Base-by-base conservation (phyloP, 1,140 invertebrate genomes). In the Anagrus nilaparvatae region DNA sequence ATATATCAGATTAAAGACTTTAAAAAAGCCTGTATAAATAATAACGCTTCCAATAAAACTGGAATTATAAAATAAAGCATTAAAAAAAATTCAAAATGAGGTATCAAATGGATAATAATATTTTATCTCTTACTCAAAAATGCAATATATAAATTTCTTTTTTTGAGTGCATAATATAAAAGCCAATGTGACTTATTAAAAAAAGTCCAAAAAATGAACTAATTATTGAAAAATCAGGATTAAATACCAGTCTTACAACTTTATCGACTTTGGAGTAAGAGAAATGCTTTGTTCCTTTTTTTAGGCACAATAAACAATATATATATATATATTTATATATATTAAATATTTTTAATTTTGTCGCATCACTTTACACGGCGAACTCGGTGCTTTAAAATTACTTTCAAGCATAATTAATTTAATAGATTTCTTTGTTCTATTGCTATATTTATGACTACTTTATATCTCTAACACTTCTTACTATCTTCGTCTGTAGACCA, bases 401-500 rank as follows among this genome's bases (percentile, higher is more conserved):
- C 24, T 32, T 40, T 30, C 17, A 24, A 20, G 24, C 18, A 23
- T 38, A 37, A 31, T 24, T n/a, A 27, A 7, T 29, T 34, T 33
- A 40, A 40, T 45, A 27, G 9, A 19, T 14, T 17, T 44, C 30
- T 40, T 40, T 10, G 13, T 30, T 43, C 4, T 12, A 16, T 18
- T 10, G n/a, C 39, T 40, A 40, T 44, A 29, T 45, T 13, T 31
- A 14, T 5, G 13, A 19, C 19, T 16, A 5, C 17, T 18, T 35
- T 30, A 39, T 44, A 3, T n/a, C 12, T 41, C 38, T 54, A 59
- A 56, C 55, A 63, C 48, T 65, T 68, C 48, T 69, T 69, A 27
- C 61, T 59, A 45, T 78, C 73, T 42, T 78, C 76, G 51, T 76
- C 74, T 42, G 66, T 74, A 17, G 73, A 77, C 76, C 76, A 79